Conservation (phyloP, 2,797 vertebrate species). For the Oreochromis grahami region DNA sequence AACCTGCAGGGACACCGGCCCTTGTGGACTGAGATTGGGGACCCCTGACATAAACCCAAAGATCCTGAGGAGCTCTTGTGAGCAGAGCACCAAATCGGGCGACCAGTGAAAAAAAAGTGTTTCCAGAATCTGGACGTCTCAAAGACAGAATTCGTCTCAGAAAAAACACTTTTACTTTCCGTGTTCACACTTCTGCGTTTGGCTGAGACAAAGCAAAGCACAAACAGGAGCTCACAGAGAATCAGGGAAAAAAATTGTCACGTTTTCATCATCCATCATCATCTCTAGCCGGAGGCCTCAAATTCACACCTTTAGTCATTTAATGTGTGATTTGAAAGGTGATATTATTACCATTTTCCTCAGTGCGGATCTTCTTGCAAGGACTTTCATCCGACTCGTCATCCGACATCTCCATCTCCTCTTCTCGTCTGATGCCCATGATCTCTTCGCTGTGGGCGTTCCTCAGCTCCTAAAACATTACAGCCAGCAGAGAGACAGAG, state of each 20-base stretch:
- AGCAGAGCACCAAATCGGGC: not conserved
- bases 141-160: not conserved
- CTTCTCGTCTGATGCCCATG: slow-evolving; percentile 93
- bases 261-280: not conserved
- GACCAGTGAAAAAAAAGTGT: not conserved
- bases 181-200: not conserved
- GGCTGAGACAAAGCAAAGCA: not conserved
- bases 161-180: not conserved
- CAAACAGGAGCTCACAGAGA: not conserved
- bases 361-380: slow-evolving; percentile 83
- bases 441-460: slow-evolving; percentile 95
- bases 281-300: not conserved
- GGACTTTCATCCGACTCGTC: slow-evolving; percentile 87
- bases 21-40: too few relatives aligned
- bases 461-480: slow-evolving; percentile 86
- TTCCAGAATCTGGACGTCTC: not conserved
- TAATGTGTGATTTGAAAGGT: not conserved
- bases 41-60: not conserved
- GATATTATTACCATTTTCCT: slow-evolving; percentile 80
- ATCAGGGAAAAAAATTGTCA: not conserved
- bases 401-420: slow-evolving; percentile 99
- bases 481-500: slow-evolving; percentile 13
- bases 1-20: too few relatives aligned
- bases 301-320: not conserved
- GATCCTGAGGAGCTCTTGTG: not conserved